Percentiles rank a stretch among this genome's conserved stretches.
Evolutionary conservation across 2,888 invertebrate genomes (phyloP).

Genomic region (Morpho deidamia): DNA sequence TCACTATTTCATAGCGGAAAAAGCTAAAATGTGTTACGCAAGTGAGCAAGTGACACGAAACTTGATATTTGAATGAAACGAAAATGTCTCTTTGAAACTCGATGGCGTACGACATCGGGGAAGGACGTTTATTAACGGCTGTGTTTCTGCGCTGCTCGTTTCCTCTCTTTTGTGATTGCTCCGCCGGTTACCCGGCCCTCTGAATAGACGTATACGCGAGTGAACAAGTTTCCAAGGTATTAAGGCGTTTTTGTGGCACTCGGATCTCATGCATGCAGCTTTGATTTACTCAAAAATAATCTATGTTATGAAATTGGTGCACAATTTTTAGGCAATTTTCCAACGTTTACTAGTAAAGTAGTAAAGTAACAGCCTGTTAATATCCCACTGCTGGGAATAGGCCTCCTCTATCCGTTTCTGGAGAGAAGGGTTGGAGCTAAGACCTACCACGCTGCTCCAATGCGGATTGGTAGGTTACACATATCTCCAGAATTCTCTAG

Average conservation of each 20-base stretch:
- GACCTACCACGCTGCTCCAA: too few species aligned
- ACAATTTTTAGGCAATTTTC: too few species aligned
- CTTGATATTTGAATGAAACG: slow-evolving; percentile 29
- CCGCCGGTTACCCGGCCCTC: slow-evolving; percentile 47
- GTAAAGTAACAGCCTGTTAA: too few species aligned
- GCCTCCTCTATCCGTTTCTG: too few species aligned
- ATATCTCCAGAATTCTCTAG: too few species aligned
- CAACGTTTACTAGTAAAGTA: too few species aligned
- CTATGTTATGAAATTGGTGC: too few species aligned
- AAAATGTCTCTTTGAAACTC: slow-evolving; percentile 29
- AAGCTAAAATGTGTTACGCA: slow-evolving; percentile 18
- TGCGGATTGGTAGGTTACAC: too few species aligned
- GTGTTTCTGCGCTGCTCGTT: slow-evolving; percentile 56
- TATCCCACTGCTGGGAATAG: too few species aligned
- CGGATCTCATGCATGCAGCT: slow-evolving; percentile 17
- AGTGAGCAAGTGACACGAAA: slow-evolving; percentile 22
- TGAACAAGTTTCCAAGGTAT: slow-evolving; percentile 51
- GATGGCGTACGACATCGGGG: slow-evolving; percentile 36
- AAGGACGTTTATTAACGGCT: slow-evolving; percentile 60
- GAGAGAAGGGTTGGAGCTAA: too few species aligned
- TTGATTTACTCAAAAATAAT: slow-evolving; percentile 16
- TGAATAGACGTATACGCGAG: slow-evolving; percentile 59
- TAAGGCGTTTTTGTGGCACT: slow-evolving; percentile 43
- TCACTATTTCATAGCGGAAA: slow-evolving; percentile 12
- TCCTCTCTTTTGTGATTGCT: slow-evolving; percentile 58